A percentile compares a stretch with the other conserved stretches of the same genome.
Evolutionary conservation across 2,113 vertebrate species (phyloP).

Genomic region (Anhinga anhinga): DNA sequence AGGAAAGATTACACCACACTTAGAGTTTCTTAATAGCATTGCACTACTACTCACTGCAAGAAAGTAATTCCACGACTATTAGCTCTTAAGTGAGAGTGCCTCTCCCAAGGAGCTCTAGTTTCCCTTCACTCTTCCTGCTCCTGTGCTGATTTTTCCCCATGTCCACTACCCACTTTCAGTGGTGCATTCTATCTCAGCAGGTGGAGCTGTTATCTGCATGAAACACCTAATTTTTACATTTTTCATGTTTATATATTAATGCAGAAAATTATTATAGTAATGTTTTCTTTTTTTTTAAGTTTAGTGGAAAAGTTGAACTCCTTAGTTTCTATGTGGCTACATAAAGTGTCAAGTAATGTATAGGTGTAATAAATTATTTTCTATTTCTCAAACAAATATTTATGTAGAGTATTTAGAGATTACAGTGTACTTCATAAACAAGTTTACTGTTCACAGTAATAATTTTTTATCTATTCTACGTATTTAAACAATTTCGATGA

Average conservation of each 20-base stretch:
- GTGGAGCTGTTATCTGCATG: neutral
- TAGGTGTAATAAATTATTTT: neutral
- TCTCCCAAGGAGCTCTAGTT: neutral
- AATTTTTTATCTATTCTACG: neutral
- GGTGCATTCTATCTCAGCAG: neutral
- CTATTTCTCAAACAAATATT: neutral
- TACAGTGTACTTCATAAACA: neutral
- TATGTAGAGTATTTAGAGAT: neutral
- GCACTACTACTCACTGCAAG: neutral
- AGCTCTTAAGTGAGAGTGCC: neutral
- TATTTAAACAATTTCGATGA: neutral
- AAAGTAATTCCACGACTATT: neutral
- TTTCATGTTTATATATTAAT: neutral
- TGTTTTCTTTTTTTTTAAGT: neutral
- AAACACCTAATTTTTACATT: neutral
- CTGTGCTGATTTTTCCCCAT: neutral
- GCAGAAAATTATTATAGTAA: neutral
- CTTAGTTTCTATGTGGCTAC: accelerated
- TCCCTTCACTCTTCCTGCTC: neutral
- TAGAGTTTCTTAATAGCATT: neutral
- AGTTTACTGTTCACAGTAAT: neutral
- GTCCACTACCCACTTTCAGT: neutral
- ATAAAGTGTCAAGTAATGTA: neutral
- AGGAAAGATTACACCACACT: neutral
- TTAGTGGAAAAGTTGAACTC: neutral